phyloP scores from a whole-genome alignment of 1,140 invertebrate species.

The Drosophila nigrodunni region DNA sequence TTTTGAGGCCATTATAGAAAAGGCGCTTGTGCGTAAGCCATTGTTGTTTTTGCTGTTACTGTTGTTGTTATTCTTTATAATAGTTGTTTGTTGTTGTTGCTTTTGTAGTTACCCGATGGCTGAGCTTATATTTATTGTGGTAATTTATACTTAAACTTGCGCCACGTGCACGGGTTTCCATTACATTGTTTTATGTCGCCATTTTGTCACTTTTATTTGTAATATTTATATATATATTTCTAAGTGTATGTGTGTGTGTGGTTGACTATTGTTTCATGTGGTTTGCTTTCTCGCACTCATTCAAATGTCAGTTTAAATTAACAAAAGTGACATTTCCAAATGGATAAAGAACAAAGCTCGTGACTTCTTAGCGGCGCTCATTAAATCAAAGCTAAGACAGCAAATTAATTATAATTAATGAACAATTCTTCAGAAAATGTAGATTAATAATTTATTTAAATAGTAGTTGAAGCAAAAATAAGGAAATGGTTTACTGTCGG shows the following conservation, averaged over 20 bases:
- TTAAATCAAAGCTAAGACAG: slow-evolving; percentile 31
- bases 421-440: too few species aligned
- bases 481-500: too few species aligned
- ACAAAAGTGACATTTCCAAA: slow-evolving; percentile 46
- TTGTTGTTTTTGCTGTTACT: slow-evolving; percentile 23
- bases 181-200: slow-evolving; percentile 38
- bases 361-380: slow-evolving; percentile 5
- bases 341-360: slow-evolving; percentile 12
- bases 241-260: slow-evolving; percentile 33
- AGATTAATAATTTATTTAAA: too few species aligned
- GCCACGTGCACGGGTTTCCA: slow-evolving; percentile 32
- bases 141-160: slow-evolving; percentile 73
- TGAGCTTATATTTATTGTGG: slow-evolving; percentile 74
- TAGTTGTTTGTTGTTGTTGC: slow-evolving; percentile 40
- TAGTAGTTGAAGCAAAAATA: too few species aligned
- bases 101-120: slow-evolving; percentile 55
- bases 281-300: slow-evolving; percentile 13
- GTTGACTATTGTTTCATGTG: slow-evolving; percentile 52
- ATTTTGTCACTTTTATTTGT: slow-evolving; percentile 49
- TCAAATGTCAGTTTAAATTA: slow-evolving; percentile 61
- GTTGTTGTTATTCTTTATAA: slow-evolving; percentile 14
- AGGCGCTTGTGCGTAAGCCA: slow-evolving; percentile 61
- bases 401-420: slow-evolving; percentile 23
- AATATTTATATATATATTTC: background rate
- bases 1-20: slow-evolving; percentile 43